Base-by-base conservation (phyloP, 2,797 vertebrate species). In the Pachyuromys duprasi region DNA sequence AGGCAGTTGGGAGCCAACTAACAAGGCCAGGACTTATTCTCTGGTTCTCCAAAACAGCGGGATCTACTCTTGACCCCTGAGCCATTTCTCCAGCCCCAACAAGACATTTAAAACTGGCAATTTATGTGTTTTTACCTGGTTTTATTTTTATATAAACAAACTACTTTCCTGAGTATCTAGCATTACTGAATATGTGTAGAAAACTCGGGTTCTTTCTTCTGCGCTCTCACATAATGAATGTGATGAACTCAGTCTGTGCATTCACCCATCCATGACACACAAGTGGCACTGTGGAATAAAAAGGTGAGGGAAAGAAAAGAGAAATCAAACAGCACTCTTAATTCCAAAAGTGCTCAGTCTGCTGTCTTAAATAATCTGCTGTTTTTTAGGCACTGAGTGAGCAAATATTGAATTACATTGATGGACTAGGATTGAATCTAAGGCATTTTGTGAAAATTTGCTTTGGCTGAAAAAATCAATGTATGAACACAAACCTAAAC, bases 71-170 rank as follows among this genome's bases (percentile, higher is more conserved):
- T 81, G 14, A 39, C 84, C 15, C 1, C n/a, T 12, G 67, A 55
- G 45, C 31, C 22, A 26, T 26, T 33, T 36, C 65, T 70, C 13
- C 49, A 70, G n/a, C 9, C 65, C 11, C 20, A 89, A 28, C 39
- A 76, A 84, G 60, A 45, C 18, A 62, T 69, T 17, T 33, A 39
- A 69, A 84, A 72, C 36, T 5, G 17, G 53, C n/a, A 74, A 49
- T 5, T 62, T 26, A 0, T 45, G 11, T 53, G 17, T 92, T 72
- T 72, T 88, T 24, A 39, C 62, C 89, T 78, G 90, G 26, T 84
- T 92, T 94, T 20, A 33, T 67, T 95, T 95, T 93, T 92, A 39
- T 24, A 33, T 76, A 67, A 89, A 80, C n/a, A 81, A 72, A 67
- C 31, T 63, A n/a, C 69, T 62, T 33, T 76, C 39, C 2, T 36